Base-by-base conservation (phyloP, 2,113 vertebrate species). In the Anhinga rufa region DNA sequence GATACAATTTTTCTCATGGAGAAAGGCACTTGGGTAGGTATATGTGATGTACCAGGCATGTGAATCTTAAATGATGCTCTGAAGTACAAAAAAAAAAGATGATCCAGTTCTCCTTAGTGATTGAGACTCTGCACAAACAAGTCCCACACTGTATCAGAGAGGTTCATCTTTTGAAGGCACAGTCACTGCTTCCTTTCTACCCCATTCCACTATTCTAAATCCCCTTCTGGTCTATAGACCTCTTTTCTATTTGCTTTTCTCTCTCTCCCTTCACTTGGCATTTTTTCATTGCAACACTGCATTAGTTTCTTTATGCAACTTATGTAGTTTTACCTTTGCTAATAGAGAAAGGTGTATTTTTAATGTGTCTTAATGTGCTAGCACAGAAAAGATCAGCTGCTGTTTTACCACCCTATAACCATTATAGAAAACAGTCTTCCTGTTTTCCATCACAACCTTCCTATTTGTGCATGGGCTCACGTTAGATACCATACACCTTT, bases 1-100 rank as follows among this genome's bases (percentile, higher is more conserved):
- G 92, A 92, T 40, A 93, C 87, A 90, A 92, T 93, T 88, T 94
- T 96, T 97, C 86, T 86, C 46, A 80, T 77, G 60, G 46, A 81
- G 86, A 72, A 95, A 87, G 61, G 92, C 88, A 95, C 71, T 92
- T 91, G 91, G 71, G 36, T 71, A 86, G 93, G 65, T 92, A 88
- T 38, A 72, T 97, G 79, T 93, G 87, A 79, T 93, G 82, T 92
- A 94, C 29, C 46, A 84, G 80, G 74, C 92, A 97, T 77, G 32
- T 36, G 95, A 96, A 93, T 90, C 79, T 80, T 79, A 90, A 95
- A 71, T 6, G 26, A 74, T 51, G 32, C 17, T 77, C 71, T 57
- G 42, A 86, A 90, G n/a, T 21, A 71, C 29, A 15, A 7, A 12
- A n/a, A 9, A 6, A 16, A 8, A 12, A 69, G 36, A 26, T 28